Percentiles rank a stretch among this genome's conserved stretches.
Conservation (phyloP, 2,113 vertebrate species). For the Cinclus mexicanus region DNA sequence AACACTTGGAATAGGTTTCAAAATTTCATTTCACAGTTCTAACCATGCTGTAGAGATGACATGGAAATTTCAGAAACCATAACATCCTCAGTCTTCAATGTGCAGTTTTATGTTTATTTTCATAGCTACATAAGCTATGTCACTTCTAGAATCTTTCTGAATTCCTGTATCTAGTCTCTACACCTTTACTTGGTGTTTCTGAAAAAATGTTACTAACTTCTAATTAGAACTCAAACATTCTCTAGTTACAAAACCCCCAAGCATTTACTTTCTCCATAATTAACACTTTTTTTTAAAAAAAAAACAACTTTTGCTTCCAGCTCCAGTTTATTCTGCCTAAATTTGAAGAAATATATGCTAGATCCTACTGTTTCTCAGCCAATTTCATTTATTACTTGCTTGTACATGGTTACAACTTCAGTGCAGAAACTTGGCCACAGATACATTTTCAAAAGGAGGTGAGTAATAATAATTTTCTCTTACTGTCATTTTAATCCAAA, state of each 20-base stretch:
- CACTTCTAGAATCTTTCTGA: not conserved
- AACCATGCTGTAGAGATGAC: not conserved
- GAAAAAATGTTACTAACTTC: not conserved
- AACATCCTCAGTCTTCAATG: not conserved
- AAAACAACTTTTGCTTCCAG: slow-evolving; percentile 54
- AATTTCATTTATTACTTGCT: slow-evolving; percentile 87
- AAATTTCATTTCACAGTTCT: not conserved
- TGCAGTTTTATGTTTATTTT: not conserved
- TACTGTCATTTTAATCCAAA: not conserved
- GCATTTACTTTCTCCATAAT: not conserved
- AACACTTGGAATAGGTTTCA: not conserved
- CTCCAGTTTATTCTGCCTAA: slow-evolving; percentile 70
- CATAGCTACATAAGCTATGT: not conserved
- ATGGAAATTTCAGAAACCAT: not conserved
- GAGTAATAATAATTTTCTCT: slow-evolving; percentile 8
- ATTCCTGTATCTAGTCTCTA: not conserved
- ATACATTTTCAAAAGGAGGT: slow-evolving; percentile 88
- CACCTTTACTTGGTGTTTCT: not conserved
- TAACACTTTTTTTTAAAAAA: not conserved
- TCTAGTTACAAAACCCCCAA: not conserved
- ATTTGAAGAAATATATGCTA: slow-evolving; percentile 76
- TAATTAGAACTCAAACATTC: not conserved
- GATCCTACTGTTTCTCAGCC: slow-evolving; percentile 87
- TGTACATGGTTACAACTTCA: slow-evolving; percentile 87
- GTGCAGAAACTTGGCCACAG: slow-evolving; percentile 80